Evolutionary conservation across 2,888 invertebrate genomes (phyloP), one percentile per base, ranked within the genome.

Genomic region (Apamea sordens): DNA sequence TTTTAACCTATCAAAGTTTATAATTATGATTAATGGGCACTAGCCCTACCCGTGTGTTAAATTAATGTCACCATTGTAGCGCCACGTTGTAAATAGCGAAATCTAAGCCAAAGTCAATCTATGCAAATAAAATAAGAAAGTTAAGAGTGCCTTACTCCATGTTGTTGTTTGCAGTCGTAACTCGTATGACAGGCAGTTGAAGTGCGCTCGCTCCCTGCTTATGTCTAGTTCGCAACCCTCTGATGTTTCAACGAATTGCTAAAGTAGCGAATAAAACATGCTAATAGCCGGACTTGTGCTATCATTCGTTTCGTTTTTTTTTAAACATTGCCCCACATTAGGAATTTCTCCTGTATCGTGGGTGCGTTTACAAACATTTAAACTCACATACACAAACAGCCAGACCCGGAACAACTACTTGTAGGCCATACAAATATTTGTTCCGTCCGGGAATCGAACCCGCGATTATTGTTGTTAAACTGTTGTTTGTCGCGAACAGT

Each of bases 381-480:
- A n/a, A n/a, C n/a, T n/a, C n/a, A n/a, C n/a, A n/a, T n/a, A n/a
- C n/a, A n/a, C n/a, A n/a, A n/a, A n/a, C n/a, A n/a, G n/a, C n/a
- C n/a, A n/a, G n/a, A n/a, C n/a, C n/a, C n/a, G n/a, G n/a, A n/a
- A n/a, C n/a, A n/a, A n/a, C n/a, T n/a, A n/a, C n/a, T n/a, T n/a
- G n/a, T n/a, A n/a, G n/a, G n/a, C n/a, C n/a, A n/a, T n/a, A n/a
- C n/a, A n/a, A n/a, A n/a, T n/a, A n/a, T n/a, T n/a, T n/a, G n/a
- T n/a, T n/a, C n/a, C n/a, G n/a, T n/a, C n/a, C n/a, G n/a, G n/a
- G n/a, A n/a, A n/a, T n/a, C n/a, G n/a, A n/a, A n/a, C n/a, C n/a
- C n/a, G n/a, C n/a, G n/a, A n/a, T 92, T 90, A 90, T 86, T 90
- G 90, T 89, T 84, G 89, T 84, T 88, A 88, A 91, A 89, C 82